A percentile compares a stretch with the other conserved stretches of the same genome.
phyloP scores from a whole-genome alignment of 2,888 invertebrate species.

The Ceriagrion tenellum region DNA sequence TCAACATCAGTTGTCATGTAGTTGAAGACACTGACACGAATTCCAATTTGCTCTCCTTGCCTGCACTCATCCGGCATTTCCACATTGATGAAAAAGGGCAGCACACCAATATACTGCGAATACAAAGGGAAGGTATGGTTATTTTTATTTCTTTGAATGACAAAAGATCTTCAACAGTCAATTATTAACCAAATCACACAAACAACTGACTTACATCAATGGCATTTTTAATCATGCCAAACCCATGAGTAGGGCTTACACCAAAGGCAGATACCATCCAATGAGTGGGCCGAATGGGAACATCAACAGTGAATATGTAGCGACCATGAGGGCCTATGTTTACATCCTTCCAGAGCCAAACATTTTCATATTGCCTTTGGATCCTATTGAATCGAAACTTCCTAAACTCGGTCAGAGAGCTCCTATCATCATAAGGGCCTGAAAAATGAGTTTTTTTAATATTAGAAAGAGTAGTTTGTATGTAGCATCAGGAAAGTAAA shows the following conservation, averaged over 20 bases:
- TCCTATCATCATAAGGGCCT: constrained; percentile 83
- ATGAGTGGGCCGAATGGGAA: constrained; percentile 90
- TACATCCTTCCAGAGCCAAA: constrained; percentile 97
- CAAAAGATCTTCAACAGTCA: neutral
- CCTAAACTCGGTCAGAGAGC: constrained; percentile 86
- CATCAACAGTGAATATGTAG: constrained; percentile 90
- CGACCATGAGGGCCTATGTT: constrained; percentile 96
- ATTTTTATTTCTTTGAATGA: constrained; percentile 10
- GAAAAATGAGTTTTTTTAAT: constrained; percentile 69
- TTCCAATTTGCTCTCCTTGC: constrained; percentile 96
- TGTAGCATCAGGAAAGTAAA: neutral
- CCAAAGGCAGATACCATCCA: constrained; percentile 97
- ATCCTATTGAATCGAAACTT: constrained; percentile 93
- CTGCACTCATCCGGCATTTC: constrained; percentile 92
- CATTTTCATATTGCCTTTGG: constrained; percentile 94
- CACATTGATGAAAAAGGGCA: constrained; percentile 96
- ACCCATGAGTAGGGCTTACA: constrained; percentile 91
- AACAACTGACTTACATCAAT: constrained; percentile 81
- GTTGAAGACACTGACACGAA: constrained; percentile 96
- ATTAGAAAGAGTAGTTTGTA: neutral
- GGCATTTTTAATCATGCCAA: constrained; percentile 91
- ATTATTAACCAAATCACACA: neutral
- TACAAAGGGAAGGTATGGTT: neutral
- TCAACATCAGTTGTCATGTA: constrained; percentile 92
- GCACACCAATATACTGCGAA: constrained; percentile 89